phyloP scores from a whole-genome alignment of 2,888 invertebrate species.

The Drosophila nr. medialis region DNA sequence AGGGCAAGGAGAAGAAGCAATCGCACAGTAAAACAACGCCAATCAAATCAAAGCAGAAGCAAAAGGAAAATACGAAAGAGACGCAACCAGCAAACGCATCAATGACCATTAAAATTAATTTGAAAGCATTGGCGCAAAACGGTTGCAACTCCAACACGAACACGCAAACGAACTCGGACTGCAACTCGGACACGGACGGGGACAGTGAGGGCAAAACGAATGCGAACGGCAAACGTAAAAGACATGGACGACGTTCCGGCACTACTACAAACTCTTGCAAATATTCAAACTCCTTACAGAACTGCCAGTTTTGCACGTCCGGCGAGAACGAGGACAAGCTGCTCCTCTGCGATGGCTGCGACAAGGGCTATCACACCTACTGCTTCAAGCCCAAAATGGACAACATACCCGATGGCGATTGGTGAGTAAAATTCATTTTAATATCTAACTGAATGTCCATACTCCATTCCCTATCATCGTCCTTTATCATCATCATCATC shows the following conservation, averaged over 20 bases:
- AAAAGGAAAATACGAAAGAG: constrained; percentile 10
- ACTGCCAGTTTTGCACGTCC: constrained; percentile 98
- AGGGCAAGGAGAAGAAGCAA: constrained; percentile 34
- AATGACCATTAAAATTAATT: constrained; percentile 78
- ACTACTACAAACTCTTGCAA: constrained; percentile 81
- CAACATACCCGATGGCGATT: constrained; percentile 98
- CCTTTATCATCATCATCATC: not conserved
- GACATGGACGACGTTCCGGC: constrained; percentile 71
- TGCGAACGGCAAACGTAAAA: constrained; percentile 46
- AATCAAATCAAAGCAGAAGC: constrained; percentile 33
- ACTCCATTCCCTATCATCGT: not conserved
- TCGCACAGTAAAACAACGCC: constrained; percentile 34
- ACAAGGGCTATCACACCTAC: constrained; percentile 99
- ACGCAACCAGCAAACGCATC: constrained; percentile 10
- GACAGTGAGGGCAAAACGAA: constrained; percentile 50
- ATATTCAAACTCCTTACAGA: constrained; percentile 88
- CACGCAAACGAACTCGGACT: constrained; percentile 33
- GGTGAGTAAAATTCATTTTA: constrained; percentile 87
- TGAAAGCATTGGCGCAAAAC: constrained; percentile 70
- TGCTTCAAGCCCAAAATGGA: constrained; percentile 99
- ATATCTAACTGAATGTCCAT: not conserved
- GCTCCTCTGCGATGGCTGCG: constrained; percentile 98
- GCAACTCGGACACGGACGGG: constrained; percentile 43
- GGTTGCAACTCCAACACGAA: constrained; percentile 32
- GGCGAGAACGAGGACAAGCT: constrained; percentile 98